Percentiles rank a stretch among this genome's conserved stretches.
These are phyloP conservation scores for Vimba vimba DNA, from an alignment of 2,113 vertebrate species.

Conservation along the genomic window DNA sequence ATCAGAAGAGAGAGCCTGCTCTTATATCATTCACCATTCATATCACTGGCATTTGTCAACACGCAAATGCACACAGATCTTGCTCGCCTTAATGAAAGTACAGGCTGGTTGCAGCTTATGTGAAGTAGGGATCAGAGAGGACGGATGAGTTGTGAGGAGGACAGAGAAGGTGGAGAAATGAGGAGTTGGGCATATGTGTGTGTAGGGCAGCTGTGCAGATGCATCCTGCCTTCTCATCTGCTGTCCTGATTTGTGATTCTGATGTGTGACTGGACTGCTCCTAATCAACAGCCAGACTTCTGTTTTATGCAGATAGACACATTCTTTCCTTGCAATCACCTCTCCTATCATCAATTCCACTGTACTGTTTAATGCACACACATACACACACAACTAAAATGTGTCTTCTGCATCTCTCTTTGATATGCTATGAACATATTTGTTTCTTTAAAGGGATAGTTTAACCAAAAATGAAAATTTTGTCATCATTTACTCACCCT, in stretches of 20 bases:
- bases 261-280: slow-evolving; percentile 9
- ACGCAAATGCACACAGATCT: neutral
- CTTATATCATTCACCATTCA: slow-evolving; percentile 35
- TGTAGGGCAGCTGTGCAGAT: slow-evolving; percentile 38
- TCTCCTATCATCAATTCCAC: neutral
- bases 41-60: slow-evolving; percentile 33
- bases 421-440: neutral
- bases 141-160: neutral
- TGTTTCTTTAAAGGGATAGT: neutral
- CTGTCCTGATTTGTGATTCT: slow-evolving; percentile 35
- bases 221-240: slow-evolving; percentile 48
- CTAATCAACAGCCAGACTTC: slow-evolving; percentile 26
- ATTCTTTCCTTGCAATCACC: neutral
- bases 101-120: slow-evolving; percentile 13
- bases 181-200: slow-evolving; percentile 43
- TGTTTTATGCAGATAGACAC: slow-evolving; percentile 24
- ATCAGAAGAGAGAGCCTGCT: slow-evolving; percentile 45
- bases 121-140: slow-evolving; percentile 50
- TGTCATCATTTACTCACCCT: neutral
- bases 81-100: slow-evolving; percentile 35
- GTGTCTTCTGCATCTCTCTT: neutral
- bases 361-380: neutral
- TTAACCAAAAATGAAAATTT: neutral
- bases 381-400: neutral
- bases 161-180: slow-evolving; percentile 39